Evolutionary conservation across 2,888 invertebrate species (phyloP), one percentile per base, ranked within the genome.

Genomic region (Nephrocerus scutellatus): DNA sequence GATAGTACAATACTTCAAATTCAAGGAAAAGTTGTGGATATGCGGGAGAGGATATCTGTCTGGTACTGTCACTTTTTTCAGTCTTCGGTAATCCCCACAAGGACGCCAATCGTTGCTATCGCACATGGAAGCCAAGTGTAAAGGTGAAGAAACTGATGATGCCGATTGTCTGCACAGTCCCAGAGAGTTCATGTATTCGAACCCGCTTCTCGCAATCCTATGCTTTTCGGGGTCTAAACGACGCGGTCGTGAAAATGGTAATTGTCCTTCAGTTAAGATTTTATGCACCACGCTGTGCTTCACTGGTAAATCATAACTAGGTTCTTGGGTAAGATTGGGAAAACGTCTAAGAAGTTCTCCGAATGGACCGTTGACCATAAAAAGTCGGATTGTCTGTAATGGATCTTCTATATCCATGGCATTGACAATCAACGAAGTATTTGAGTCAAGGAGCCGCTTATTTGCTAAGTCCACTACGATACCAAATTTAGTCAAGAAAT

Each of bases 221-320:
- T 38, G 36, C 33, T 39, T 33, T 9, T 36, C 24, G 2, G 18
- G 10, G 14, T 38, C 22, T 8, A 47, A 18, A 1, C 37, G 33
- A 3, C 45, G 34, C 12, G 47, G 44, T 32, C 36, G 38, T 7
- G 36, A 19, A 25, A 32, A 45, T 12, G 41, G 44, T 8, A 29
- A 16, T 20, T 10, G 42, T 8, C 47, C 44, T 29, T 38, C 34
- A 4, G 39, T 42, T 2, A 36, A 8, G 4, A 44, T 46, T 10
- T 46, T 33, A 16, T 44, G 46, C 25, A 21, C 22, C 3, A 44
- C 39, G 8, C 19, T 37, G 21, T 41, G 41, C 32, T 9, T 22
- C 2, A 32, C 30, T 12, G 32, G 32, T 5, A 21, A 23, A 10
- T 38, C 41, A 14, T 36, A 44, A 14, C 32, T 24, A 2, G 40